phyloP scores from a whole-genome alignment of 2,888 invertebrate genomes.

The Ophraella communa region DNA sequence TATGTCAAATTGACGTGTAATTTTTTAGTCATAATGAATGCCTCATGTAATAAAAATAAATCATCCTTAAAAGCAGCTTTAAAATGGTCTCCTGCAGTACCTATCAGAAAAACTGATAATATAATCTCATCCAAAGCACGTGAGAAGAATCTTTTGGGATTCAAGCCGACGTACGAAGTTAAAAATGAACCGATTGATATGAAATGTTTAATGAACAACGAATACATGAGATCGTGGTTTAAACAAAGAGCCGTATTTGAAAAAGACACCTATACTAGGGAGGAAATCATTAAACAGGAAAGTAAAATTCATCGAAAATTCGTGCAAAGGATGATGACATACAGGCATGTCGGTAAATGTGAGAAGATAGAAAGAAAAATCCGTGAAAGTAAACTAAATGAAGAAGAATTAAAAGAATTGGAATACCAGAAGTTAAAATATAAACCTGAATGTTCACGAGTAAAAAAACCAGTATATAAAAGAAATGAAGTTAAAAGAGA shows the following conservation, averaged over 20 bases:
- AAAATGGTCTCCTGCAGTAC: slow-evolving; percentile 61
- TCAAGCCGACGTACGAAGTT: slow-evolving; percentile 65
- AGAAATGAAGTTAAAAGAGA: neutral
- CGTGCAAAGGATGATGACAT: slow-evolving; percentile 49
- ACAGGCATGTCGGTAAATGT: slow-evolving; percentile 38
- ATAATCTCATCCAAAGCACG: slow-evolving; percentile 64
- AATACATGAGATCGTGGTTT: slow-evolving; percentile 68
- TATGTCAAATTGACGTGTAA: neutral
- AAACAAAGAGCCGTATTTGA: slow-evolving; percentile 64
- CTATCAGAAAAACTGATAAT: slow-evolving; percentile 62
- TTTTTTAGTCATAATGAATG: neutral
- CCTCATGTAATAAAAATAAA: neutral
- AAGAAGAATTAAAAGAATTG: slow-evolving; percentile 2
- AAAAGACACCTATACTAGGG: slow-evolving; percentile 64
- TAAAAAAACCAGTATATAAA: neutral
- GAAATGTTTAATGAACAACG: slow-evolving; percentile 63
- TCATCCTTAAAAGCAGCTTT: slow-evolving; percentile 47
- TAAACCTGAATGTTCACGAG: slow-evolving; percentile 36
- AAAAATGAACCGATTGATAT: slow-evolving; percentile 56
- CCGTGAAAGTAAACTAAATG: neutral
- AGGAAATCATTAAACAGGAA: slow-evolving; percentile 61
- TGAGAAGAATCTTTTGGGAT: slow-evolving; percentile 47
- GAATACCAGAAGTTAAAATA: slow-evolving; percentile 29
- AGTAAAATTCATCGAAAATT: slow-evolving; percentile 56
- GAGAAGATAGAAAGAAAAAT: neutral